phyloP scores from a whole-genome alignment of 2,888 invertebrate genomes.

The Nomada ruficornis region DNA sequence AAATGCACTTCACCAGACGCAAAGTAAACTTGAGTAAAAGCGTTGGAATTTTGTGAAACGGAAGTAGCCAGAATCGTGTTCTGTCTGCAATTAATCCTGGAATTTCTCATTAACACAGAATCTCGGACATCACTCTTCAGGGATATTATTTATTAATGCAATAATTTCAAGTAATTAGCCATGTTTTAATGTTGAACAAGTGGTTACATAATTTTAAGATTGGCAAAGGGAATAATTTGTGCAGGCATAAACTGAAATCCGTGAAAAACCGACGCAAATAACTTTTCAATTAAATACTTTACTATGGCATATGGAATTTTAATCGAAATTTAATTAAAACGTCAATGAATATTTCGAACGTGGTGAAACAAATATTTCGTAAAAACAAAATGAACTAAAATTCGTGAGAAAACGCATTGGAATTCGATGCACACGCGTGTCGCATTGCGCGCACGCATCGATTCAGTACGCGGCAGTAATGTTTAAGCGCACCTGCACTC shows the following conservation, averaged over 20 bases:
- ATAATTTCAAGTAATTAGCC: no score
- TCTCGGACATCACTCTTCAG: not conserved
- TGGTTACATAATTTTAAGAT: no score
- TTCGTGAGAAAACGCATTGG: not conserved
- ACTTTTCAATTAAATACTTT: no score
- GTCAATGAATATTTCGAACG: no score
- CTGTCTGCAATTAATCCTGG: constrained; percentile 2
- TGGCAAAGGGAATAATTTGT: not conserved
- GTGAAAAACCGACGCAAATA: not conserved
- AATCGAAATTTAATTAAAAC: no score
- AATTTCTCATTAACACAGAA: constrained; percentile 24
- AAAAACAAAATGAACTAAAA: not conserved
- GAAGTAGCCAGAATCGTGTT: not conserved
- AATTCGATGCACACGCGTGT: constrained; percentile 26
- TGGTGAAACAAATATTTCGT: not conserved
- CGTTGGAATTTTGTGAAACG: not conserved
- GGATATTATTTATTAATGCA: not conserved
- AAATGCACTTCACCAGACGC: not conserved
- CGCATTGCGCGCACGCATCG: constrained; percentile 6
- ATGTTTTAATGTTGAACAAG: no score
- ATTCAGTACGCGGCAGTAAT: constrained; percentile 29
- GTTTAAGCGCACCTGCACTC: constrained; percentile 66
- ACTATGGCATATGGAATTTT: no score
- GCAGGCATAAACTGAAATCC: not conserved
- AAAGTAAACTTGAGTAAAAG: not conserved